Conservation (phyloP, 2,888 invertebrate genomes). For the Onchidella celtica region DNA sequence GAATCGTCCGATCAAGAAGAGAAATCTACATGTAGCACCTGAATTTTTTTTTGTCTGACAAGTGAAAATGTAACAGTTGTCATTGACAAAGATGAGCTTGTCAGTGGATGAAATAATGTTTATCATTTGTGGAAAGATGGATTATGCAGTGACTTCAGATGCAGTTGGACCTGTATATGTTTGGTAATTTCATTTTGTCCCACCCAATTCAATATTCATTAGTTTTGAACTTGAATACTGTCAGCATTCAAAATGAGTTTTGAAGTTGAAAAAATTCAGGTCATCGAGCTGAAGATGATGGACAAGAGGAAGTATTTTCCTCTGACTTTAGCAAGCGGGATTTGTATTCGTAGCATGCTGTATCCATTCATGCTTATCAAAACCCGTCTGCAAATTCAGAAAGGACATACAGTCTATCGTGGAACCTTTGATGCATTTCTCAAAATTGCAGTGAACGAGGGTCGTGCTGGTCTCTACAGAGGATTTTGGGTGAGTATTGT, state of each 20-base stretch:
- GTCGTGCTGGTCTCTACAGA: constrained; percentile 89
- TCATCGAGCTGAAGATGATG: constrained; percentile 99
- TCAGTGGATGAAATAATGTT: no score
- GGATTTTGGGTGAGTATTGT: constrained; percentile 92
- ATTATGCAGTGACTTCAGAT: no score
- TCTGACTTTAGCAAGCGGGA: constrained; percentile 93
- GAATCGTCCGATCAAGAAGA: no score
- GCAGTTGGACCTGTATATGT: no score
- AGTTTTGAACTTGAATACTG: no score
- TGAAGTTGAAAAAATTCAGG: constrained; percentile 78
- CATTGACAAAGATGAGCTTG: no score
- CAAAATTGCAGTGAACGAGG: constrained; percentile 92
- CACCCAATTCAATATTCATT: no score
- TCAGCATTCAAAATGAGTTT: constrained; percentile 52
- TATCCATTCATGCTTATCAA: constrained; percentile 97
- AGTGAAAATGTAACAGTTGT: no score
- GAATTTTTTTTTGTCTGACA: no score
- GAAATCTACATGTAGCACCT: no score
- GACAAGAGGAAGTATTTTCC: constrained; percentile 96
- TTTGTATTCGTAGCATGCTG: constrained; percentile 87
- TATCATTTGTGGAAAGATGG: no score
- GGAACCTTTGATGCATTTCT: constrained; percentile 92
- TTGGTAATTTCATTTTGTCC: no score
- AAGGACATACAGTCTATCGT: constrained; percentile 85
- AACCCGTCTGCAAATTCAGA: constrained; percentile 89